These are phyloP conservation scores for Micromesistius poutassou DNA, from an alignment of 2,797 vertebrate species.

Conservation along the genomic window DNA sequence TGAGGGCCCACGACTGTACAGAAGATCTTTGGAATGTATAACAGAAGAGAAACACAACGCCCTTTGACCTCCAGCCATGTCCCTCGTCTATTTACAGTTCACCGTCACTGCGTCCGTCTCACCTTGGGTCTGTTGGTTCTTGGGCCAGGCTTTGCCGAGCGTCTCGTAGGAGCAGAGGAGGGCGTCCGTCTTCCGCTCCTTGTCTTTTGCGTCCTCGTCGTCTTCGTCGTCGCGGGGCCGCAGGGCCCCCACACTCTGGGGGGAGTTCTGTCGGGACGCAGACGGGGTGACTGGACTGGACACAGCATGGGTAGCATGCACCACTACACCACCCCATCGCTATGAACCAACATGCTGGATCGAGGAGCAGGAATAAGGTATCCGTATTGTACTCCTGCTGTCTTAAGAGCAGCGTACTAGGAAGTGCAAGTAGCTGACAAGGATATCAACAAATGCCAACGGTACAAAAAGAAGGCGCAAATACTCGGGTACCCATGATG, in stretches of 20 bases:
- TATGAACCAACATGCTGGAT: too few species aligned
- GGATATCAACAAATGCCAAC: too few species aligned
- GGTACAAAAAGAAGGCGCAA: too few species aligned
- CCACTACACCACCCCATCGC: too few species aligned
- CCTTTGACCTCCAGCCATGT: not conserved
- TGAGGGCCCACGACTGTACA: too few species aligned
- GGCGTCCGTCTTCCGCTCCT: slow-evolving; percentile 83
- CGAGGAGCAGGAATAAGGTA: too few species aligned
- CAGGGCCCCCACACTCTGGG: slow-evolving; percentile 59
- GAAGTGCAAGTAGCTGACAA: too few species aligned
- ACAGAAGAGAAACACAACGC: not conserved
- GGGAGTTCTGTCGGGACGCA: slow-evolving; percentile 73
- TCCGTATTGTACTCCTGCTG: too few species aligned
- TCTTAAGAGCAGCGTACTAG: too few species aligned
- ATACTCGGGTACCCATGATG: too few species aligned
- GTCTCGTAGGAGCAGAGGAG: slow-evolving; percentile 89
- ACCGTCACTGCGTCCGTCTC: not conserved
- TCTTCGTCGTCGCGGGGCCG: slow-evolving; percentile 67
- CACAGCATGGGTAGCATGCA: too few species aligned
- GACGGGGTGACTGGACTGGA: not conserved
- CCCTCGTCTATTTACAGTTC: not conserved
- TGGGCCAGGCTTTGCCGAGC: slow-evolving; percentile 92
- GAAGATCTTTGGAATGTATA: not conserved
- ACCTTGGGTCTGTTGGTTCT: slow-evolving; percentile 68
- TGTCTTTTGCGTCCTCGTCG: slow-evolving; percentile 79